Evolutionary conservation across 2,797 vertebrate genomes (phyloP), one percentile per base, ranked within the genome.

Genomic region (Brachymystax lenok): DNA sequence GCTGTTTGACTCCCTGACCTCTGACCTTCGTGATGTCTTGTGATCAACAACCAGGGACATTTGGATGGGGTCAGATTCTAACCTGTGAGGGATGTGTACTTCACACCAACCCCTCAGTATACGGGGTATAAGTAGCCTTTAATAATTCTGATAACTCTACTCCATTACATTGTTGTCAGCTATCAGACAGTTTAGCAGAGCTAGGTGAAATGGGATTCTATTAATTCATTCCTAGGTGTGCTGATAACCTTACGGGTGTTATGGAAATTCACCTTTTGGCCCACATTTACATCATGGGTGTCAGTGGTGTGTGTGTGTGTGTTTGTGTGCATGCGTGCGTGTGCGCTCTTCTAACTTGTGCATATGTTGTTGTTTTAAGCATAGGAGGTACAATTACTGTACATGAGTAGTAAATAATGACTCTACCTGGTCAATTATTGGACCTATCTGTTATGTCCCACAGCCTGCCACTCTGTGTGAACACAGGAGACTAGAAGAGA

Each of bases 101-200:
- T 84, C 82, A 78, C 85, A 4, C 66, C 13, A 54, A 66, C 83
- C 75, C 76, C 76, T 86, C 82, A 59, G 14, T 28, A 75, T 74
- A 81, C 69, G 2, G 1, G 76, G n/a, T 83, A 91, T 90, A 84
- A 89, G 90, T 90, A 71, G 80, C 74, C 80, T 72, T 81, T 90
- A 93, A 92, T 90, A 89, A 80, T 92, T 86, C 82, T 87, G 75
- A 77, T 80, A 88, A 83, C 79, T 82, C 76, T 33, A 71, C 56
- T 88, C 84, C 85, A 89, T 91, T 91, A 89, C 89, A 91, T 91
- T 81, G 88, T 91, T 90, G 90, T 89, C 89, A 59, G 83, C 84
- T 71, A 86, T 92, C 88, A 81, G 77, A 51, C 81, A 86, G 76
- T 89, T 90, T 80, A 89, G 78, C 73, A 56, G 40, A 68, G 69